Conservation (phyloP, 2,113 vertebrate species). For the Gnathonemus echidnorhynchus region DNA sequence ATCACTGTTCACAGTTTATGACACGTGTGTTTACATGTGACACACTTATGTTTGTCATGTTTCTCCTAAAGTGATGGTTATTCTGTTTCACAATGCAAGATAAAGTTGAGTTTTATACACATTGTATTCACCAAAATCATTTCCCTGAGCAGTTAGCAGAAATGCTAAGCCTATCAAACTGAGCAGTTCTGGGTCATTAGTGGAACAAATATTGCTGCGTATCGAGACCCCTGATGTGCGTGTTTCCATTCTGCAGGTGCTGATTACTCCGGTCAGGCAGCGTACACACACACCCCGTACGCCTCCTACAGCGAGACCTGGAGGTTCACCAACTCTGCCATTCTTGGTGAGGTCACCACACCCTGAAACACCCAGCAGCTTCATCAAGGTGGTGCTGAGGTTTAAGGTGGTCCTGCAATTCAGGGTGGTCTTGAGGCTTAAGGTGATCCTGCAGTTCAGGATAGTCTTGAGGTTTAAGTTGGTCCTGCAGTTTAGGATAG, state of each 20-base stretch:
- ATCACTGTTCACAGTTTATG: not conserved
- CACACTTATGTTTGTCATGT: not conserved
- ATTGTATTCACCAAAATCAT: not conserved
- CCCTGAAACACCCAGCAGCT: not conserved
- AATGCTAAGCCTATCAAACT: not conserved
- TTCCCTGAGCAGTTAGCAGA: not conserved
- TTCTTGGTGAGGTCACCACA: conserved; percentile 64
- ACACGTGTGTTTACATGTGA: not conserved
- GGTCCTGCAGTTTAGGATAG: not conserved
- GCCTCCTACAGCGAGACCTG: conserved; percentile 78
- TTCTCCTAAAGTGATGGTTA: not conserved
- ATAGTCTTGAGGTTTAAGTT: not conserved
- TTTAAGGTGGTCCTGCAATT: not conserved
- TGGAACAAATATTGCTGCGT: not conserved
- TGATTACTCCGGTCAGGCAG: conserved; percentile 70
- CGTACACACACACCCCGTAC: conserved; percentile 76
- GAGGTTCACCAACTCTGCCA: conserved; percentile 83
- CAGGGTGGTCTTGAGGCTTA: not conserved
- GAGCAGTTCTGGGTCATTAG: not conserved
- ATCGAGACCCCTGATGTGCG: not conserved
- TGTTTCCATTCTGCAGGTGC: conserved; percentile 57
- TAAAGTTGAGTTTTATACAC: not conserved
- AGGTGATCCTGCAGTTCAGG: not conserved
- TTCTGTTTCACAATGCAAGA: conserved; percentile 26
- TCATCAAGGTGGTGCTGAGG: not conserved